Base-by-base conservation (phyloP, 2,888 invertebrate species). In the Diarsia dahlii region DNA sequence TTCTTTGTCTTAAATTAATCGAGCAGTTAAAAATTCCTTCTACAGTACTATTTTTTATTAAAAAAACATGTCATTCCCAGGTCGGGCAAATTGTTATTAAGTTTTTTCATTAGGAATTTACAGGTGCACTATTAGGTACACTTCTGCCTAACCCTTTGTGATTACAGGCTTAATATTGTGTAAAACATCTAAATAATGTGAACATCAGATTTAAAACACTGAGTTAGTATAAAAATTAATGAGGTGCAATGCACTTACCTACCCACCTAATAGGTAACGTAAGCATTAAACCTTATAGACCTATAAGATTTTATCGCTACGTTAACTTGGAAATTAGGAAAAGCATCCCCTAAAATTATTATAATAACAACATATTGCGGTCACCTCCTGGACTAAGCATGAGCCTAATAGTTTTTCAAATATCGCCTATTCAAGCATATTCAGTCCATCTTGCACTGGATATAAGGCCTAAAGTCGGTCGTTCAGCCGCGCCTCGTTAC, bases 401-500 rank as follows among this genome's bases (percentile, higher is more conserved):
- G 2, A 23, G 15, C 13, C 28, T 15, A 8, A 9, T 18, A 18
- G n/a, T n/a, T 23, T 64, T 18, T 18, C 2, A 18, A 23, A n/a
- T 23, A 46, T 2, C 10, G 18, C 18, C 13, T n/a, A 23, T 39
- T 54, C 18, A 71, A 48, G 2, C 4, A 46, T 39, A 48, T 45
- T 52, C 8, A 45, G 23, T 28, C 6, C 54, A 65, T 80, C 63
- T 62, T 60, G 13, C 6, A 0, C 18, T 77, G 75, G 56, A 2
- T 28, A 13, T 4, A 56, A 18, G 2, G 18, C 0, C 62, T 50
- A 39, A 73, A 80, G 81, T 72, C 66, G 74, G 78, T 80, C 56
- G 13, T 54, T 28, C 45, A 66, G 60, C 73, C 13, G 34, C 64
- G 54, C 54, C 68, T 78, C 73, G 75, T 83, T 87, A 82, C 80